These are phyloP conservation scores for Patella depressa DNA, from an alignment of 2,888 invertebrate species.

Conservation along the genomic window DNA sequence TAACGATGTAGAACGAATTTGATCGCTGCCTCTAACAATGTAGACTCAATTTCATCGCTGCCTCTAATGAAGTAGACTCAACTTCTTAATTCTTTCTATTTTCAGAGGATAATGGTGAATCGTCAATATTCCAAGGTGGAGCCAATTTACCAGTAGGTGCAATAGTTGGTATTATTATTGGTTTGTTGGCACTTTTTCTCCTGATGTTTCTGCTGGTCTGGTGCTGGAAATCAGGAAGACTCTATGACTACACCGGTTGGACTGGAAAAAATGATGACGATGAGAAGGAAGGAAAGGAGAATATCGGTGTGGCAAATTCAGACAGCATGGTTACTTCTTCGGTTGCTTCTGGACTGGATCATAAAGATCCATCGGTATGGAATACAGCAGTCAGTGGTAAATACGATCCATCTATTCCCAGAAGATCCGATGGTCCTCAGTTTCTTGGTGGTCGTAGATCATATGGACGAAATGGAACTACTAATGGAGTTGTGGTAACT, in stretches of 20 bases:
- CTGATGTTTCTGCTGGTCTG: slow-evolving; percentile 53
- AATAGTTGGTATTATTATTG: slow-evolving; percentile 57
- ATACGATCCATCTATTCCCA: slow-evolving; percentile 6
- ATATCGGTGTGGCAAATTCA: slow-evolving; percentile 11
- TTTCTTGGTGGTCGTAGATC: not conserved
- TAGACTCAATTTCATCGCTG: too few species aligned
- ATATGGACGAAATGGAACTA: not conserved
- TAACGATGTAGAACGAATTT: too few species aligned
- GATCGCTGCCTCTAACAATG: too few species aligned
- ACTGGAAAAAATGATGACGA: slow-evolving; percentile 8
- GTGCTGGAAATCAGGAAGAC: slow-evolving; percentile 54
- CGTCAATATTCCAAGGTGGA: slow-evolving; percentile 43
- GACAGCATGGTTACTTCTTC: slow-evolving; percentile 21
- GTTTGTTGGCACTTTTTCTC: slow-evolving; percentile 46
- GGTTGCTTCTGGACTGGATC: slow-evolving; percentile 17
- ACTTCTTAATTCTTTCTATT: slow-evolving; percentile 5
- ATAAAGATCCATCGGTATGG: slow-evolving; percentile 28
- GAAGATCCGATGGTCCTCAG: not conserved
- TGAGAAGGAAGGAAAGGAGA: slow-evolving; percentile 2
- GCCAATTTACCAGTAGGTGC: slow-evolving; percentile 50
- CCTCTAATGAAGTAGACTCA: too few species aligned
- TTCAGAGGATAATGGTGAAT: slow-evolving; percentile 51
- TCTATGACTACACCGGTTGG: slow-evolving; percentile 23
- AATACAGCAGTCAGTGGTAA: slow-evolving; percentile 21
- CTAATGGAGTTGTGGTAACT: not conserved